Evolutionary conservation across 2,888 invertebrate species (phyloP), one percentile per base, ranked within the genome.

Genomic region (Agrotis puta): DNA sequence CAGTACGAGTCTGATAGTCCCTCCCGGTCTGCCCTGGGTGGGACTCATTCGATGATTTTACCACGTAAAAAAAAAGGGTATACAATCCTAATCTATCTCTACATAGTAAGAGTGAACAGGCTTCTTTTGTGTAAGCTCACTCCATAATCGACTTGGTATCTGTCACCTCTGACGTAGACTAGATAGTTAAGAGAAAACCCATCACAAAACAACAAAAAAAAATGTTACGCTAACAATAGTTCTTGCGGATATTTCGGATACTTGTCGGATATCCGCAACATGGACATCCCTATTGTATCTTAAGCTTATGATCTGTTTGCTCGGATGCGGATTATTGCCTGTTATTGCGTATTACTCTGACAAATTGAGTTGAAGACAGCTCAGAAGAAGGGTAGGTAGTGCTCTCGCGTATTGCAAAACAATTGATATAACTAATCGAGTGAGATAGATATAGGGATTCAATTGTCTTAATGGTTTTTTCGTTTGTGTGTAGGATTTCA

Each of bases 221-320:
- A 39, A 39, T 1, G 11, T 11, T 39, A 39, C 9, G 39, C 9
- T 39, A 39, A 7, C 7, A 22, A 45, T 58, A 18, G 18, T 47
- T 51, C n/a, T 43, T 20, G 24, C 47, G n/a, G 48, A 64, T 39
- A 70, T 20, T 57, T n/a, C 18, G 7, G 16, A 18, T 24, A 6
- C 2, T 33, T 65, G 14, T 48, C 54, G 24, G 22, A 20, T 57
- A 62, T 39, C 33, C 59, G 48, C 7, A 22, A 6, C 16, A 16
- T 48, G 48, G 6, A 56, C 78, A 70, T 66, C 83, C 43, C 71
- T 81, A 73, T 27, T 39, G 51, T 64, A 62, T 70, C 54, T 54
- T 69, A 72, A 82, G 82, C 83, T 69, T 53, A 68, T 73, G 83
- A 83, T 82, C 74, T 75, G 70, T 68, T 70, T 68, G 81, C 63